phyloP scores from a whole-genome alignment of 2,888 invertebrate species.

The Auanema freiburgensis region DNA sequence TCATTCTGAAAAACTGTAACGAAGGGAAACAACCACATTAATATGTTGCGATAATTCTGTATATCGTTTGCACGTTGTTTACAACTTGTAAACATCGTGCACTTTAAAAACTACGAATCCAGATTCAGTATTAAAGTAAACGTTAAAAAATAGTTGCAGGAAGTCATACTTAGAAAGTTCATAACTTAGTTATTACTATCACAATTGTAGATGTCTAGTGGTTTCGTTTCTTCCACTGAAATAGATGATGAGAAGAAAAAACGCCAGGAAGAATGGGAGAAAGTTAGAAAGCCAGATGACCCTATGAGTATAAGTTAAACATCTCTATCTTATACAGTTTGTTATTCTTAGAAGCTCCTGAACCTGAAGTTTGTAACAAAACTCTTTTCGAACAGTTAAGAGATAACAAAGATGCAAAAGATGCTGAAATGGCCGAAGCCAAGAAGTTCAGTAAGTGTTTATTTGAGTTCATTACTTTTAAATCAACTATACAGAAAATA shows the following conservation, averaged over 20 bases:
- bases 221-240: conserved; percentile 85
- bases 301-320: conserved; percentile 75
- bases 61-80: too few relatives aligned
- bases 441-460: conserved; percentile 82
- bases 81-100: too few relatives aligned
- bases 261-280: conserved; percentile 95
- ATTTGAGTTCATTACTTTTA: not conserved
- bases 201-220: conserved; percentile 39
- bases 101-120: too few relatives aligned
- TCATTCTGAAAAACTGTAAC: too few relatives aligned
- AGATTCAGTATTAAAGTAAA: too few relatives aligned
- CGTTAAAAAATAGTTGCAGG: too few relatives aligned
- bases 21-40: too few relatives aligned
- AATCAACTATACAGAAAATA: conserved; percentile 68
- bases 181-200: not conserved
- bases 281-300: conserved; percentile 85
- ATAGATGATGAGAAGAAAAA: conserved; percentile 78
- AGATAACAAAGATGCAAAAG: conserved; percentile 86
- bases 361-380: conserved; percentile 79
- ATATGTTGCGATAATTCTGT: too few relatives aligned
- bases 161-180: not conserved
- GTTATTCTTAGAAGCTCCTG: conserved; percentile 78
- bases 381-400: conserved; percentile 89
- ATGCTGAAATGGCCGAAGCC: conserved; percentile 91
- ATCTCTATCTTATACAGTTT: not conserved